Evolutionary conservation across 1,140 invertebrate species (phyloP).

Genomic region (Protaetia brevitarsis): DNA sequence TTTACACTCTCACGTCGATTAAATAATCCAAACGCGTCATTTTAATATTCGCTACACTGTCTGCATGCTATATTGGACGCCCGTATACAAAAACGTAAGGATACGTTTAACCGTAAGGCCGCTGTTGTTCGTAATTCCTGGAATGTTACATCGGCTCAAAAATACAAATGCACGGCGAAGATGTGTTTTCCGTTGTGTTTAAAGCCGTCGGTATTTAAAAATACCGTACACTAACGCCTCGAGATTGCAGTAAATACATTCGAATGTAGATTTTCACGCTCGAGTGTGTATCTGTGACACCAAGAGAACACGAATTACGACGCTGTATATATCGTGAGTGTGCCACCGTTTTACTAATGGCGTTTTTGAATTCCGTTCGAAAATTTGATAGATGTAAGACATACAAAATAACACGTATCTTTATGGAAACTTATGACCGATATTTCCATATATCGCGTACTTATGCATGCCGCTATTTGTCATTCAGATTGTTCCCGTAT

Average conservation of each 20-base stretch:
- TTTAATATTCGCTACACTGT: not conserved
- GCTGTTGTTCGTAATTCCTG: not conserved
- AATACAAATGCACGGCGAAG: not conserved
- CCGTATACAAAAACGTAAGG: not conserved
- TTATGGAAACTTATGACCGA: too few relatives aligned
- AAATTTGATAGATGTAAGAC: too few relatives aligned
- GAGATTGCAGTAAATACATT: not conserved
- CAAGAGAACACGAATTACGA: not conserved
- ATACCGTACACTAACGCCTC: not conserved
- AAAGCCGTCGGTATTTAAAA: conserved; percentile 2
- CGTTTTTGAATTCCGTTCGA: too few relatives aligned
- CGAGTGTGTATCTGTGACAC: conserved; percentile 1
- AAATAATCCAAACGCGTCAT: not conserved
- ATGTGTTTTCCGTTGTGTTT: not conserved
- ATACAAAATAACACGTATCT: too few relatives aligned
- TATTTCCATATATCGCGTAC: too few relatives aligned
- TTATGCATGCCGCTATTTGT: too few relatives aligned
- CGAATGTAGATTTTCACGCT: conserved; percentile 1
- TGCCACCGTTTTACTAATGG: too few relatives aligned
- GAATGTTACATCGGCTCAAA: not conserved
- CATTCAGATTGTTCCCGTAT: too few relatives aligned
- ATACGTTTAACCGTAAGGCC: not conserved
- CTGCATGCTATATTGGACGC: not conserved
- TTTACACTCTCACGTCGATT: not conserved
- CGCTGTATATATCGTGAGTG: not conserved